Conservation (phyloP, 2,888 invertebrate species). For the Hirudinaria manillensis region DNA sequence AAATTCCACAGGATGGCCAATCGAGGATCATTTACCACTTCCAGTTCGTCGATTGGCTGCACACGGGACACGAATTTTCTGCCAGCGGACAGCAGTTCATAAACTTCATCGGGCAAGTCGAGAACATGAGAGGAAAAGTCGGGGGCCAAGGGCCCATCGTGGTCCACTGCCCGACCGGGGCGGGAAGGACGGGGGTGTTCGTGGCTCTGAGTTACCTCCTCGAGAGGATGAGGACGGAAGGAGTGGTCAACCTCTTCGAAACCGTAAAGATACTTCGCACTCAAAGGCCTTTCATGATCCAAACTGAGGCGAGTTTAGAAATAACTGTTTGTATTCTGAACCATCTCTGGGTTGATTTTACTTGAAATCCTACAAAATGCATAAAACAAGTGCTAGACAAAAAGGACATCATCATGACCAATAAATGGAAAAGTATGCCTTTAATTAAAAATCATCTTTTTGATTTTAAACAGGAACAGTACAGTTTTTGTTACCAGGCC, state of each 20-base stretch:
- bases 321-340: neutral
- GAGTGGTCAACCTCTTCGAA: slow-evolving; percentile 24
- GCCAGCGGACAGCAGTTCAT: slow-evolving; percentile 16
- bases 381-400: too few species aligned
- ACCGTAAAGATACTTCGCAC: slow-evolving; percentile 20
- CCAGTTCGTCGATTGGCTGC: slow-evolving; percentile 24
- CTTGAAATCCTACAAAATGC: too few species aligned
- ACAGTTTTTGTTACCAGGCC: slow-evolving; percentile 98
- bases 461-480: slow-evolving; percentile 68
- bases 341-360: too few species aligned
- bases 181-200: slow-evolving; percentile 25
- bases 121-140: slow-evolving; percentile 6
- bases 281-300: slow-evolving; percentile 17
- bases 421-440: too few species aligned
- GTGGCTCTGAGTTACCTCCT: slow-evolving; percentile 8
- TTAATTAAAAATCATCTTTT: too few species aligned
- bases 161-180: slow-evolving; percentile 16
- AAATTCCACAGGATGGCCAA: slow-evolving; percentile 25
- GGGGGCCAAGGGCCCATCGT: neutral
- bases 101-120: slow-evolving; percentile 22
- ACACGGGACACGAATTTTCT: neutral
- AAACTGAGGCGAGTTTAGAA: slow-evolving; percentile 5
- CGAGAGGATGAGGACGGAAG: slow-evolving; percentile 23
- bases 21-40: slow-evolving; percentile 23
- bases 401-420: too few species aligned